Evolutionary conservation across 2,797 vertebrate genomes (phyloP).

Genomic region (Falco rusticolus): DNA sequence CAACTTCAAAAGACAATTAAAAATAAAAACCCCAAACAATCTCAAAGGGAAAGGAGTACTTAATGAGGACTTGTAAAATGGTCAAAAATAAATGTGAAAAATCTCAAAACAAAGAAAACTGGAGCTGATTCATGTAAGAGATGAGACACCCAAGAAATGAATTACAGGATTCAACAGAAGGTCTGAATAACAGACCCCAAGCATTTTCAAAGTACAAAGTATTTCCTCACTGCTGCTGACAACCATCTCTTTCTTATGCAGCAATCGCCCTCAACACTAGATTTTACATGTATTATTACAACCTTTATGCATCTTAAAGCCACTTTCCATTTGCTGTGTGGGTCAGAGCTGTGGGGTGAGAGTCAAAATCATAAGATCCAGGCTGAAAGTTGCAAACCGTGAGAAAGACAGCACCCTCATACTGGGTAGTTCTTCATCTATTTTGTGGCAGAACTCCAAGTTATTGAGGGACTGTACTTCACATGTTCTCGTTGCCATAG

Average conservation of each 20-base stretch:
- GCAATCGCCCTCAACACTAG: background rate
- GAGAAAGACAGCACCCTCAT: conserved; percentile 12
- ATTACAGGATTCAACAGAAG: background rate
- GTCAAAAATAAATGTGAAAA: background rate
- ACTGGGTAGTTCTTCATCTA: conserved; percentile 42
- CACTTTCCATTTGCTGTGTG: background rate
- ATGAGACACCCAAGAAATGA: background rate
- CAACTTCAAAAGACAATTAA: background rate
- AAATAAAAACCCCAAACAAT: background rate
- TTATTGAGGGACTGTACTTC: conserved; percentile 52
- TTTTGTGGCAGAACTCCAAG: conserved; percentile 69
- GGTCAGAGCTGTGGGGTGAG: background rate
- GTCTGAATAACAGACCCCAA: background rate
- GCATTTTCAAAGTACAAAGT: background rate
- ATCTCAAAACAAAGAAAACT: background rate
- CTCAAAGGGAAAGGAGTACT: background rate
- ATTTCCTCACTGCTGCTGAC: background rate
- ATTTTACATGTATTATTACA: background rate
- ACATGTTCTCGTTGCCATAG: conserved; percentile 67
- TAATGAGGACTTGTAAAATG: background rate
- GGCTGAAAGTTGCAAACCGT: background rate
- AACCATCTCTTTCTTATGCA: background rate
- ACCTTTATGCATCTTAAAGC: background rate
- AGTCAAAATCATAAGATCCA: background rate
- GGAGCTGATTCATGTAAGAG: background rate